Conservation (phyloP, 2,113 vertebrate species). For the Mesoclemmys tuberculata region DNA sequence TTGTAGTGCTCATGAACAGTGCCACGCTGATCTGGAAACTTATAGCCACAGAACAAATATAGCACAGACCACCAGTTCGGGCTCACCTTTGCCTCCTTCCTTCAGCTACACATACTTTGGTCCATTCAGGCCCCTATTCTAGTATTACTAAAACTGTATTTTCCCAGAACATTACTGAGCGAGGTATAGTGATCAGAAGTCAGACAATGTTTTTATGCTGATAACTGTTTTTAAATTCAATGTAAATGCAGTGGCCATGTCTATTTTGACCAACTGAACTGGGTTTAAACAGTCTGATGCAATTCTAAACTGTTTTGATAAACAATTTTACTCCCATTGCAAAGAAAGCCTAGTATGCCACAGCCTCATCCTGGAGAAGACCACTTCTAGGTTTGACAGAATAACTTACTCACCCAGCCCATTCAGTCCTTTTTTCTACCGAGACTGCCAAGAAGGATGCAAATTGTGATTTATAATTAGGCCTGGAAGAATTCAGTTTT, state of each 20-base stretch:
- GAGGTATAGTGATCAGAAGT: background rate
- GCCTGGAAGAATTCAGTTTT: background rate
- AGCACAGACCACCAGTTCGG: background rate
- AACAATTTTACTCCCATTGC: background rate
- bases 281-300: background rate
- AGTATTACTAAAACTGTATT: background rate
- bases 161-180: background rate
- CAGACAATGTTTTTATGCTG: background rate
- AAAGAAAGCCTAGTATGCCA: background rate
- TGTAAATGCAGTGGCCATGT: background rate
- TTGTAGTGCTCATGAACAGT: background rate
- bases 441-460: background rate
- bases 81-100: background rate
- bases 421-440: background rate
- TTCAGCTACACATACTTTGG: background rate
- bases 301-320: background rate
- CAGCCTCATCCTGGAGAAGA: background rate
- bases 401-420: background rate
- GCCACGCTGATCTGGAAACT: background rate
- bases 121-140: fast-evolving
- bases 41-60: background rate
- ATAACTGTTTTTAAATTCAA: background rate
- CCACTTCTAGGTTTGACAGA: background rate
- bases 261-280: background rate
- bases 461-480: background rate